Conservation (phyloP, 2,797 vertebrate genomes). For the Hybognathus amarus region DNA sequence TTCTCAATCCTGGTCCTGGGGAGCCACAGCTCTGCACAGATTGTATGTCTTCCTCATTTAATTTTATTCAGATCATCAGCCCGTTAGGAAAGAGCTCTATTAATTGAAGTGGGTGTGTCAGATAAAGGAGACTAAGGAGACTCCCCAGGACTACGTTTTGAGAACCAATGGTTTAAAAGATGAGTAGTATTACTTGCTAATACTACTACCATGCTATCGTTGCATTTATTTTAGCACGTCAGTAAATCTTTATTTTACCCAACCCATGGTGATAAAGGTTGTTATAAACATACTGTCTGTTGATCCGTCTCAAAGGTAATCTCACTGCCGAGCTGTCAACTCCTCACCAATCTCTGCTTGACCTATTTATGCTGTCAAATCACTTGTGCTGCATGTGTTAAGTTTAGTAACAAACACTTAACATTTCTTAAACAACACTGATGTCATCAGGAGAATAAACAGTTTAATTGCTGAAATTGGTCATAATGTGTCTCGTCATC, state of each 20-base stretch:
- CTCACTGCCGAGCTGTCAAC: slow-evolving; percentile 75
- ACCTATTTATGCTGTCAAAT: slow-evolving; percentile 70
- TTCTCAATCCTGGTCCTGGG: too few relatives aligned
- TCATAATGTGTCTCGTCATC: background rate
- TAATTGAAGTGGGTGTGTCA: too few relatives aligned
- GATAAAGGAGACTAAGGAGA: too few relatives aligned
- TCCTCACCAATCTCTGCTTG: slow-evolving; percentile 71
- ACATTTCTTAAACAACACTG: slow-evolving; percentile 6
- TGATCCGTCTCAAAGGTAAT: slow-evolving; percentile 75
- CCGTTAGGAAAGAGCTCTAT: too few relatives aligned
- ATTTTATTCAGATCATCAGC: too few relatives aligned
- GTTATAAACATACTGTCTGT: slow-evolving; percentile 72
- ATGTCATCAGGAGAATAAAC: background rate
- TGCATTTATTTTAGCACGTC: slow-evolving; percentile 24
- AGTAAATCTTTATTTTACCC: slow-evolving; percentile 21
- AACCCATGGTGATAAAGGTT: slow-evolving; percentile 64
- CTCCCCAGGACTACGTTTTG: too few relatives aligned
- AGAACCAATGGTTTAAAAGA: background rate
- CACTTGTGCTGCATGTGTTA: slow-evolving; percentile 23
- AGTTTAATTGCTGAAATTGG: background rate
- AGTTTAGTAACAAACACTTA: slow-evolving; percentile 1
- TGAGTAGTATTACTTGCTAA: background rate
- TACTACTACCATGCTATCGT: background rate
- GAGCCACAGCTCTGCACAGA: too few relatives aligned
- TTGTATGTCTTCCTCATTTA: too few relatives aligned